Evolutionary conservation across 2,888 invertebrate species (phyloP).

Genomic region (Entomobrya proxima): DNA sequence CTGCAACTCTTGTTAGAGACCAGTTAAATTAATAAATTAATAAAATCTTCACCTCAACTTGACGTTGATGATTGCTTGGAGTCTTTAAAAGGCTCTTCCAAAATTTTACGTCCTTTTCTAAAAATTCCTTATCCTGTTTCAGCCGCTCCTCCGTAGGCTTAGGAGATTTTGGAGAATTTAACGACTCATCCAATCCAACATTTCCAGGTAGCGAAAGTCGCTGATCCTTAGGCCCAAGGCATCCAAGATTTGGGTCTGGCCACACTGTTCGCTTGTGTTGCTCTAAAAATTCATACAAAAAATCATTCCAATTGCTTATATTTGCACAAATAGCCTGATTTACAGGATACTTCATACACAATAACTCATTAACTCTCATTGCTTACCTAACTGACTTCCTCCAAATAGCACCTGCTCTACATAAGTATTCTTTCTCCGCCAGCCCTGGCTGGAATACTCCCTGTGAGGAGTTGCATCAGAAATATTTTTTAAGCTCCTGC

Average conservation of each 20-base stretch:
- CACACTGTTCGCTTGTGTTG: conserved; percentile 67
- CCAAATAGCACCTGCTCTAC: conserved; percentile 74
- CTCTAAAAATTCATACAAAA: too few relatives aligned
- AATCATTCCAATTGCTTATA: background rate
- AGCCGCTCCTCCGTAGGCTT: conserved; percentile 70
- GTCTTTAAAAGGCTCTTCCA: conserved; percentile 73
- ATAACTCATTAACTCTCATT: too few relatives aligned
- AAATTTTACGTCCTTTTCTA: conserved; percentile 73
- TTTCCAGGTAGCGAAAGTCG: conserved; percentile 85
- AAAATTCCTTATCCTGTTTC: conserved; percentile 72
- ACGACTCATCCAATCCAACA: conserved; percentile 81
- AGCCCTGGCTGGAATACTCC: conserved; percentile 72
- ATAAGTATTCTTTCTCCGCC: conserved; percentile 74
- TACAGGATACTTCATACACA: too few relatives aligned
- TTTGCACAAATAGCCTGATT: too few relatives aligned
- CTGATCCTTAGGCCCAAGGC: conserved; percentile 82
- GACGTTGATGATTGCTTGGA: conserved; percentile 72
- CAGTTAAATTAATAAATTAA: background rate
- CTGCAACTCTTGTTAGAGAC: too few relatives aligned
- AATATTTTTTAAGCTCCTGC: conserved; percentile 63
- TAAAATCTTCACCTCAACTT: conserved; percentile 68
- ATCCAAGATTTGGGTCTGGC: conserved; percentile 82
- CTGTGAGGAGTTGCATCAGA: conserved; percentile 47
- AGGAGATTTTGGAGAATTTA: conserved; percentile 48
- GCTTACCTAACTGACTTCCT: conserved; percentile 70